Percentiles rank a stretch among this genome's conserved stretches.
phyloP scores from a whole-genome alignment of 2,797 vertebrate genomes.

The Diplodus sargus region DNA sequence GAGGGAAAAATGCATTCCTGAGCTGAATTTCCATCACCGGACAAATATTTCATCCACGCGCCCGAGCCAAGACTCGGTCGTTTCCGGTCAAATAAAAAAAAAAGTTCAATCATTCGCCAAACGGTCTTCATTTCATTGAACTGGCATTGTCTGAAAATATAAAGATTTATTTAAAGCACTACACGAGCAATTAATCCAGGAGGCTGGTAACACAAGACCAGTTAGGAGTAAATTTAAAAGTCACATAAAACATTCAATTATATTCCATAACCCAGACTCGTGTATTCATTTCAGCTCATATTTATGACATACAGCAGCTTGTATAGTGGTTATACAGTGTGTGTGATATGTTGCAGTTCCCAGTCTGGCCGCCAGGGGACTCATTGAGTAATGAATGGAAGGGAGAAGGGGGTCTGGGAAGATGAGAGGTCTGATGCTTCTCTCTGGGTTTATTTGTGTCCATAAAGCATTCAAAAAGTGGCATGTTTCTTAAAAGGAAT shows the following conservation, averaged over 20 bases:
- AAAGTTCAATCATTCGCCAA: constrained; percentile 38
- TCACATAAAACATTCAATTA: constrained; percentile 30
- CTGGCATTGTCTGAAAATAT: neutral
- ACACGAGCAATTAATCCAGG: neutral
- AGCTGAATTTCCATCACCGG: constrained; percentile 85
- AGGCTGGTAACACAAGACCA: constrained; percentile 27
- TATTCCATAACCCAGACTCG: constrained; percentile 17
- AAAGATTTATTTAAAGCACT: neutral
- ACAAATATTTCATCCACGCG: constrained; percentile 81
- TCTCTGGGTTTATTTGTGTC: constrained; percentile 3
- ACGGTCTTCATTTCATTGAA: constrained; percentile 22
- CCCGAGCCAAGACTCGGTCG: constrained; percentile 64
- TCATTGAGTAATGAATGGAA: constrained; percentile 55
- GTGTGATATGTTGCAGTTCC: constrained; percentile 44
- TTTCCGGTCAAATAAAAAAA: constrained; percentile 79
- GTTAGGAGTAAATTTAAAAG: constrained; percentile 25
- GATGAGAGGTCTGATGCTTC: neutral
- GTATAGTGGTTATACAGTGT: neutral
- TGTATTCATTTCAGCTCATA: constrained; percentile 24
- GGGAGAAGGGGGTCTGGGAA: neutral
- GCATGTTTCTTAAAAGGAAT: neutral
- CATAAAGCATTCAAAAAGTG: neutral
- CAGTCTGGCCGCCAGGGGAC: constrained; percentile 74
- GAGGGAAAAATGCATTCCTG: constrained; percentile 81
- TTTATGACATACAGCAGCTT: constrained; percentile 5